These are phyloP conservation scores for Gymnothorax reevesii DNA, from an alignment of 2,797 vertebrate species.

Conservation along the genomic window DNA sequence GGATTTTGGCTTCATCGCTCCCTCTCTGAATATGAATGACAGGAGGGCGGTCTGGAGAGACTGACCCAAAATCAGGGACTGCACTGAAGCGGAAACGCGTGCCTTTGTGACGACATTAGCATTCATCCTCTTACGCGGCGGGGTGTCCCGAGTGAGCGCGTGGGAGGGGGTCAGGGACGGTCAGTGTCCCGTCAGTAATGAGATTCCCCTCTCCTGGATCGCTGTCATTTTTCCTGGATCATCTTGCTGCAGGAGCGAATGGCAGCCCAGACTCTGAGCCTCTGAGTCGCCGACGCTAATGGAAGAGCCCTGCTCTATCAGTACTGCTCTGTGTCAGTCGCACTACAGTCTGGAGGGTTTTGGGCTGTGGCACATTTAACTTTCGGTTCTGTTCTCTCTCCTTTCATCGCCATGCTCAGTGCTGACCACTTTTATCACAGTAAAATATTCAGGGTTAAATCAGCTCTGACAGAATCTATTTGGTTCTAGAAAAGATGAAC, in stretches of 20 bases:
- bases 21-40: background rate
- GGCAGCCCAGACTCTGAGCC: background rate
- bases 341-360: no score
- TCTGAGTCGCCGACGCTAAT: background rate
- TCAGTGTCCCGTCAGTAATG: background rate
- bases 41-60: conserved; percentile 27
- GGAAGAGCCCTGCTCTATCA: background rate
- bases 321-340: no score
- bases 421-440: no score
- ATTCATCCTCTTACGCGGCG: background rate
- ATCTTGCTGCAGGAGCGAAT: background rate
- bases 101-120: conserved; percentile 45
- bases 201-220: conserved; percentile 13
- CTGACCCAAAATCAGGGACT: conserved; percentile 71
- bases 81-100: conserved; percentile 58
- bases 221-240: background rate
- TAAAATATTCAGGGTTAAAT: no score
- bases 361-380: no score
- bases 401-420: no score
- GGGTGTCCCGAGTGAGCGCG: background rate
- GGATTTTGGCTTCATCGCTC: background rate
- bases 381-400: no score
- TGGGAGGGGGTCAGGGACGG: no score
- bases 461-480: no score
- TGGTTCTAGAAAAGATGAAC: no score